phyloP scores from a whole-genome alignment of 2,888 invertebrate genomes.

The Empis livida region DNA sequence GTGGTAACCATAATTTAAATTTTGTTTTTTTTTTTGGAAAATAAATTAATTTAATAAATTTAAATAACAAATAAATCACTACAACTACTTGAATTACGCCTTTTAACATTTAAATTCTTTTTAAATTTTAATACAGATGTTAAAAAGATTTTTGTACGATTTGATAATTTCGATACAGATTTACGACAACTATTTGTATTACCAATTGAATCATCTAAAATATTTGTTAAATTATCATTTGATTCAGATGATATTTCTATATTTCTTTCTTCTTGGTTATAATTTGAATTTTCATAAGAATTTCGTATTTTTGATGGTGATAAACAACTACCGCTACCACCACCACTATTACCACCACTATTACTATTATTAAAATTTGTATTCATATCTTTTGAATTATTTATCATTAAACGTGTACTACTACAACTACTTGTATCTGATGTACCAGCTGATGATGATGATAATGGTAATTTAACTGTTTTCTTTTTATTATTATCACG shows the following conservation, averaged over 20 bases:
- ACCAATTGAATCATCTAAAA: slow-evolving; percentile 4
- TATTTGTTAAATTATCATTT: neutral
- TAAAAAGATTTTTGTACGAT: slow-evolving; percentile 30
- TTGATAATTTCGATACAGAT: slow-evolving; percentile 29
- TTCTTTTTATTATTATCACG: slow-evolving; percentile 22
- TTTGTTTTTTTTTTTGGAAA: no score
- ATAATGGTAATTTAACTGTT: slow-evolving; percentile 17
- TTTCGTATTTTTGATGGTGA: slow-evolving; percentile 7
- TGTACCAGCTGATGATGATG: slow-evolving; percentile 4
- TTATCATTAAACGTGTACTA: slow-evolving; percentile 16
- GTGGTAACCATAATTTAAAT: no score
- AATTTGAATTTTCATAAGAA: slow-evolving; percentile 15
- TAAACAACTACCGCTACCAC: neutral
- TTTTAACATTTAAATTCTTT: slow-evolving; percentile 26
- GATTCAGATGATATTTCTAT: neutral
- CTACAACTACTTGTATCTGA: slow-evolving; percentile 8
- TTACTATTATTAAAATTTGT: slow-evolving; percentile 13
- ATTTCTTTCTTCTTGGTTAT: neutral
- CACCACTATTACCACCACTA: slow-evolving; percentile 7
- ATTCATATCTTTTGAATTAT: slow-evolving; percentile 16
- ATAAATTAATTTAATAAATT: no score
- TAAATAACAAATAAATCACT: slow-evolving; percentile 35
- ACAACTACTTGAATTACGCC: slow-evolving; percentile 32
- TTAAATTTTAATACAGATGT: slow-evolving; percentile 33
- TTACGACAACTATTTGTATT: slow-evolving; percentile 15